Evolutionary conservation across 2,888 invertebrate genomes (phyloP).

Genomic region (Poecilus cupreus): DNA sequence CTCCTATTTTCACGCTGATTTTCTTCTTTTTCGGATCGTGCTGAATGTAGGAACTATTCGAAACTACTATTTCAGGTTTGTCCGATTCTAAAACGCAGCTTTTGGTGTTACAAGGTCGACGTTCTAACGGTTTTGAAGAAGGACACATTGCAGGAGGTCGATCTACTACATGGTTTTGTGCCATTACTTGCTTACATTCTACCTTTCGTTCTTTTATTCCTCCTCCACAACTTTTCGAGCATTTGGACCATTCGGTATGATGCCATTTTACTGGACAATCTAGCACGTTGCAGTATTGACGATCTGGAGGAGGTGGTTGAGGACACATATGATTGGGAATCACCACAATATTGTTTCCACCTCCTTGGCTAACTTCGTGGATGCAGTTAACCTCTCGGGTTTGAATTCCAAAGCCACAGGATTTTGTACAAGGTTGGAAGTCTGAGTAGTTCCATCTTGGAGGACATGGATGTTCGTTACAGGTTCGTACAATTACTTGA

Average conservation of each 20-base stretch:
- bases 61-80: slow-evolving; percentile 84
- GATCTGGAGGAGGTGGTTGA: slow-evolving; percentile 90
- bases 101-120: slow-evolving; percentile 90
- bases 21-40: slow-evolving; percentile 87
- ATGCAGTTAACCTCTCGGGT: slow-evolving; percentile 89
- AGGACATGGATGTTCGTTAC: slow-evolving; percentile 97
- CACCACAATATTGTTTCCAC: slow-evolving; percentile 90
- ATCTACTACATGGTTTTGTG: slow-evolving; percentile 92
- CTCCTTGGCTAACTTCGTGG: slow-evolving; percentile 80
- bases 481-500: slow-evolving; percentile 90
- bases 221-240: slow-evolving; percentile 94
- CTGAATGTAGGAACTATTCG: slow-evolving; percentile 88
- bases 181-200: slow-evolving; percentile 94
- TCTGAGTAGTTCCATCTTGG: slow-evolving; percentile 95
- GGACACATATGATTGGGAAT: slow-evolving; percentile 97
- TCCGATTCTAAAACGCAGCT: slow-evolving; percentile 84
- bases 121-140: slow-evolving; percentile 82
- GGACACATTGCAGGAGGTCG: slow-evolving; percentile 85
- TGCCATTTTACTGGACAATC: slow-evolving; percentile 96
- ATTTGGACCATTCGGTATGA: slow-evolving; percentile 91
- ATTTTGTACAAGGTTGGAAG: slow-evolving; percentile 91
- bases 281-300: slow-evolving; percentile 93
- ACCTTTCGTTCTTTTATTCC: slow-evolving; percentile 90
- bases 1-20: slow-evolving; percentile 91
- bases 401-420: slow-evolving; percentile 95